Conservation (phyloP, 1,140 invertebrate species). For the Vanessa tameamea region DNA sequence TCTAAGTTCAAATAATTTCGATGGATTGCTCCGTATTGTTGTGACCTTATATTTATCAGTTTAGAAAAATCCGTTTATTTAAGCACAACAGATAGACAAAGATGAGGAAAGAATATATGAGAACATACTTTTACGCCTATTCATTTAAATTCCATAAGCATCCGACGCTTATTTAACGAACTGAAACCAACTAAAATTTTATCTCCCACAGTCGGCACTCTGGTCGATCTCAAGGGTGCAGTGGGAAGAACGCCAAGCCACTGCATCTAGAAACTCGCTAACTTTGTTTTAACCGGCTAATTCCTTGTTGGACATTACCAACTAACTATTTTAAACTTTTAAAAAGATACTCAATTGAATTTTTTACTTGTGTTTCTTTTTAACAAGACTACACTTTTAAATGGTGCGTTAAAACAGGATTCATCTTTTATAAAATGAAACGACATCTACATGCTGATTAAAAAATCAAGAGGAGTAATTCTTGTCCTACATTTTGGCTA, state of each 20-base stretch:
- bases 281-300: slow-evolving; percentile 36
- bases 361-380: slow-evolving; percentile 25
- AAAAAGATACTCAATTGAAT: slow-evolving; percentile 34
- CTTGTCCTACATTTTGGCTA: no score
- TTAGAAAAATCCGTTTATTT: no score
- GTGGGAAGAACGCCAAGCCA: slow-evolving; percentile 28
- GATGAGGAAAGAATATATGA: no score
- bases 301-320: slow-evolving; percentile 33
- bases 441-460: no score
- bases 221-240: slow-evolving; percentile 24
- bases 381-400: slow-evolving; percentile 15
- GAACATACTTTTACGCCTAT: no score
- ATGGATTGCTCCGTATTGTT: no score
- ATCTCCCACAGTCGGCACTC: slow-evolving; percentile 13
- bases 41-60: no score
- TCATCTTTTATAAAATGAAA: background rate
- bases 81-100: no score
- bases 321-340: slow-evolving; percentile 35
- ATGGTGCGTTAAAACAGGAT: background rate
- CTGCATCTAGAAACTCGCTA: slow-evolving; percentile 29
- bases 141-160: background rate
- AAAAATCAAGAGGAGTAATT: no score
- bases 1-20: no score
- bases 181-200: slow-evolving; percentile 19
- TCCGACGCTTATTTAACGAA: slow-evolving; percentile 5